Evolutionary conservation across 2,113 vertebrate genomes (phyloP).

Genomic region (Vulpes vulpes): DNA sequence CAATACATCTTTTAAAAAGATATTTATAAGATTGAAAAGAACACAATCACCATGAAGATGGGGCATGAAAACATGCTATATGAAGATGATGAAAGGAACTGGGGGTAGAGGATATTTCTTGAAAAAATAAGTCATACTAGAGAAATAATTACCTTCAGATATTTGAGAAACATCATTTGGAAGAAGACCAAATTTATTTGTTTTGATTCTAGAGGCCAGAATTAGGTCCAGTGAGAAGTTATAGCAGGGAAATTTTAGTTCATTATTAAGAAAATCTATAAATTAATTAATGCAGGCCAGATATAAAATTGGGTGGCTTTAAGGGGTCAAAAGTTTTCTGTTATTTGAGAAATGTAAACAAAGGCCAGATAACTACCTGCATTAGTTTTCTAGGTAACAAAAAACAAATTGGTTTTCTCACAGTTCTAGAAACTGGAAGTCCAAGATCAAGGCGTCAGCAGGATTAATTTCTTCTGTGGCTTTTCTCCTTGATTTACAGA

Average conservation of each 20-base stretch:
- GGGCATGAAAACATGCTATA: neutral
- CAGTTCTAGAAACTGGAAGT: neutral
- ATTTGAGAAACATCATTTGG: slow-evolving; percentile 32
- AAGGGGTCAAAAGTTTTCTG: neutral
- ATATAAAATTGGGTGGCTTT: neutral
- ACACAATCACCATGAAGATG: neutral
- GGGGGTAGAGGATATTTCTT: neutral
- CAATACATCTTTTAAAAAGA: neutral
- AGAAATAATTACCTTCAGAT: slow-evolving; percentile 13
- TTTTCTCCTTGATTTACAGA: neutral
- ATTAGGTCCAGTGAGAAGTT: neutral
- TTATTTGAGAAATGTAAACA: neutral
- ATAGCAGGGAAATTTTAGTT: neutral
- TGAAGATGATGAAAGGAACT: neutral
- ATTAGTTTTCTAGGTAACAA: neutral
- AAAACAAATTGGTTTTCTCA: neutral
- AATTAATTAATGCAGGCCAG: slow-evolving; percentile 11
- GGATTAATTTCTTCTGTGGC: neutral
- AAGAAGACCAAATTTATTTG: neutral
- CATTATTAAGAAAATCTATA: neutral
- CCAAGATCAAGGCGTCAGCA: neutral
- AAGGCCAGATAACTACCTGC: neutral
- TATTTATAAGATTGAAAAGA: neutral
- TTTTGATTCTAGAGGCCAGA: neutral
- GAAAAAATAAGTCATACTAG: neutral